phyloP scores from a whole-genome alignment of 1,140 invertebrate species.

The Panagrolaimus sp. region DNA sequence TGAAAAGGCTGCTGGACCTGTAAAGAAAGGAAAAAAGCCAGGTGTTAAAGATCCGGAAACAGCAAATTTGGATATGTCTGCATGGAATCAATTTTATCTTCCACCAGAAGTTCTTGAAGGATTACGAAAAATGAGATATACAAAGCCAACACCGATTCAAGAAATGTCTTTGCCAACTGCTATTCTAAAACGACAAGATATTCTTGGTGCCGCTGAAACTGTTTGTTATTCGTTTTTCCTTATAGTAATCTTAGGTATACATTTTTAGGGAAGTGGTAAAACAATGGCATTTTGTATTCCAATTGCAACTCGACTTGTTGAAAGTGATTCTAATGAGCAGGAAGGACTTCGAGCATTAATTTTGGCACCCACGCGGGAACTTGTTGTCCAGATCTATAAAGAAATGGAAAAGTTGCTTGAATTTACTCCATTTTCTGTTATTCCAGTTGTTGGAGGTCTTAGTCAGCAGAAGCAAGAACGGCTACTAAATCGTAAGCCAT shows the following conservation, averaged over 20 bases:
- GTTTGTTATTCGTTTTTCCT: conserved; percentile 16
- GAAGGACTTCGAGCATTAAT: conserved; percentile 67
- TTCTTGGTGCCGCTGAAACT: conserved; percentile 90
- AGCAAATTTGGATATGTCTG: conserved; percentile 8
- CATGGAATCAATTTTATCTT: conserved; percentile 1
- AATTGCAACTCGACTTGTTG: conserved; percentile 71
- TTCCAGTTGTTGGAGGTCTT: conserved; percentile 42
- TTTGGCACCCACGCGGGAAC: conserved; percentile 85
- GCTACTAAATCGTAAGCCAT: conserved; percentile 72
- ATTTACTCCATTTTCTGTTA: conserved; percentile 15
- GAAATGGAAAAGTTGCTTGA: conserved; percentile 25
- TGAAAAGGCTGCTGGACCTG: neutral
- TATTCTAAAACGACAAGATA: conserved; percentile 76
- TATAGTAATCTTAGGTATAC: neutral
- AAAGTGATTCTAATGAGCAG: neutral
- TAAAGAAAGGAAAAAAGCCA: neutral
- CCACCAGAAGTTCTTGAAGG: conserved; percentile 5
- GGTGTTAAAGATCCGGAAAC: neutral
- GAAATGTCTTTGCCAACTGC: conserved; percentile 73
- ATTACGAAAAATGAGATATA: conserved; percentile 65
- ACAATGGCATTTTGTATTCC: conserved; percentile 93
- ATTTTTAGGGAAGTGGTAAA: conserved; percentile 79
- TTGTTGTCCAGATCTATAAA: conserved; percentile 76
- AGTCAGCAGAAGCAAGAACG: conserved; percentile 75
- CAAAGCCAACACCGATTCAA: conserved; percentile 75